Evolutionary conservation across 1,140 invertebrate genomes (phyloP).

Genomic region (Aporrectodea caliginosa): DNA sequence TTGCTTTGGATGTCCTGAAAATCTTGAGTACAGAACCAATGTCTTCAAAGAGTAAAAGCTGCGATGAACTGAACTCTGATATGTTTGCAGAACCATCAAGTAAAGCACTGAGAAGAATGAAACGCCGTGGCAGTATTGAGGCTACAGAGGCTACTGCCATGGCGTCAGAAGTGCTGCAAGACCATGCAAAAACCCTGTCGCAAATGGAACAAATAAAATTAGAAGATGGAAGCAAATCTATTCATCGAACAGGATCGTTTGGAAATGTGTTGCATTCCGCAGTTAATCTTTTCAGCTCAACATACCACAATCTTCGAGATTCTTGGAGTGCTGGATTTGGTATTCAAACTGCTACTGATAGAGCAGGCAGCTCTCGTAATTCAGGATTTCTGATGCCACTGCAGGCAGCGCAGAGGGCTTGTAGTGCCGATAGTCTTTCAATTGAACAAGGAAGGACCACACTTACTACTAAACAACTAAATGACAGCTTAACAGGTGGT

Average conservation of each 20-base stretch:
- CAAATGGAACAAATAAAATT: not conserved
- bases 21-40: not conserved
- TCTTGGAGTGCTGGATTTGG: not conserved
- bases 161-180: not conserved
- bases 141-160: not conserved
- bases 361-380: not conserved
- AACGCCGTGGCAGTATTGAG: not conserved
- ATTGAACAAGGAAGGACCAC: not conserved
- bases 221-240: not conserved
- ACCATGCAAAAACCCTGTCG: not conserved
- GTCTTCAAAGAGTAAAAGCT: not conserved
- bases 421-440: not conserved
- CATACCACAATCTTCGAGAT: not conserved
- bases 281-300: not conserved
- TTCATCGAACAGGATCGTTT: not conserved
- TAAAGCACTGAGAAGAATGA: not conserved
- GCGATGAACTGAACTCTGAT: not conserved
- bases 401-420: not conserved
- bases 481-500: not conserved
- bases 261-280: not conserved
- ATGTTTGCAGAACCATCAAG: not conserved
- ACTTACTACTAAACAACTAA: not conserved
- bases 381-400: not conserved
- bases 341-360: not conserved
- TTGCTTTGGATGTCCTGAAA: not conserved